Conservation (phyloP, 1,140 invertebrate genomes). For the Aradophagus sp. region DNA sequence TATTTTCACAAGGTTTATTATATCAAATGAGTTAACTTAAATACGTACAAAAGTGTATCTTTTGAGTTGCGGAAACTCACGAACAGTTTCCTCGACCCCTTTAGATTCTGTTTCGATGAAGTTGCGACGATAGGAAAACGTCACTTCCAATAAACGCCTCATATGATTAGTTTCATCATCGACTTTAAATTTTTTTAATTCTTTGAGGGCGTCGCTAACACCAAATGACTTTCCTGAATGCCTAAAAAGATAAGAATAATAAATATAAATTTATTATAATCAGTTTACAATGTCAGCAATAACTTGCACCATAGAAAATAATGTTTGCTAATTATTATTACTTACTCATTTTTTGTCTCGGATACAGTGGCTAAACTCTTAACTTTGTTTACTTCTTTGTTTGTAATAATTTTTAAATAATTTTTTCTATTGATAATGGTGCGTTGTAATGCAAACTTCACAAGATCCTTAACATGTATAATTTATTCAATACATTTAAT, state of each 20-base stretch:
- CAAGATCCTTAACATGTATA: slow-evolving; percentile 6
- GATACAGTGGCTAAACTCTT: slow-evolving; percentile 1
- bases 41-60: neutral
- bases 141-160: slow-evolving; percentile 5
- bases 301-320: neutral
- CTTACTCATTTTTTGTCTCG: slow-evolving; percentile 8
- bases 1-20: slow-evolving; percentile 1
- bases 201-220: slow-evolving; percentile 4
- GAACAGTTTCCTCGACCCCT: neutral
- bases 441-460: slow-evolving; percentile 8
- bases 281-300: neutral
- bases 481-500: slow-evolving; percentile 2
- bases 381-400: neutral
- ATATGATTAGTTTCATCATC: slow-evolving; percentile 13
- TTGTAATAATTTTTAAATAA: neutral
- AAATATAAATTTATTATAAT: too few relatives aligned
- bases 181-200: slow-evolving; percentile 2
- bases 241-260: neutral
- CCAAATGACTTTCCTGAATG: slow-evolving; percentile 2
- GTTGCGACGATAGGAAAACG: slow-evolving; percentile 2
- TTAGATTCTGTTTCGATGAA: slow-evolving; percentile 5
- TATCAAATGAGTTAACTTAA: too few relatives aligned
- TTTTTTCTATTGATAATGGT: slow-evolving; percentile 9
- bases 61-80: slow-evolving; percentile 9
- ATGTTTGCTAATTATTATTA: slow-evolving; percentile 1